phyloP scores from a whole-genome alignment of 2,888 invertebrate genomes.

The Diaperis boleti region DNA sequence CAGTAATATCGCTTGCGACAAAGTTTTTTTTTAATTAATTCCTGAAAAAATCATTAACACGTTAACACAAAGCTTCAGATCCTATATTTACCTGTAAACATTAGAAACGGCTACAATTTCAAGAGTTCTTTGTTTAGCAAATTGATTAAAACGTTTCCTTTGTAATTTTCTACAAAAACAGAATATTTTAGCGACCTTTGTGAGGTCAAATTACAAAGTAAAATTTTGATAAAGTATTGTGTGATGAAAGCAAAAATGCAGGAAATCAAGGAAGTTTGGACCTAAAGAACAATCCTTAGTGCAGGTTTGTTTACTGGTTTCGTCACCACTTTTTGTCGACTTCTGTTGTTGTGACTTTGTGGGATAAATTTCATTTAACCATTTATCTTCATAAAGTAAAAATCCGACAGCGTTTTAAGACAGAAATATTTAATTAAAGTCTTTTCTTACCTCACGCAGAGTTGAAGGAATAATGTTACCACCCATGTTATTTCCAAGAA shows the following conservation, averaged over 20 bases:
- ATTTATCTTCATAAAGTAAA: slow-evolving; percentile 24
- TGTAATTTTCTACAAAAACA: slow-evolving; percentile 30
- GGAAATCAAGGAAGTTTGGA: no score
- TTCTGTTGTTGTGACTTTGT: no score
- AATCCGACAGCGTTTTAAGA: slow-evolving; percentile 9
- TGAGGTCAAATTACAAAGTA: slow-evolving; percentile 20
- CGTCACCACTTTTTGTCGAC: no score
- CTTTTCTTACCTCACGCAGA: slow-evolving; percentile 52
- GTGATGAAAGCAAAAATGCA: not conserved
- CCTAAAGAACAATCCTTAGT: no score
- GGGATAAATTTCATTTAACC: slow-evolving; percentile 25
- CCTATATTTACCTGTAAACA: not conserved
- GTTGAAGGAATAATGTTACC: slow-evolving; percentile 72
- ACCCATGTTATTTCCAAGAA: slow-evolving; percentile 76
- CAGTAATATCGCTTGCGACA: not conserved
- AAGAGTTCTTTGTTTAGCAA: slow-evolving; percentile 3
- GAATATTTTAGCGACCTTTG: slow-evolving; percentile 31
- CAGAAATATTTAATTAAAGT: slow-evolving; percentile 29
- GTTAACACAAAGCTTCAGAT: no score
- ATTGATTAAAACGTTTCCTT: slow-evolving; percentile 36
- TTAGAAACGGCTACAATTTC: not conserved
- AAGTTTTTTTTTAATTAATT: not conserved
- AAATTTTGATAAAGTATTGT: no score
- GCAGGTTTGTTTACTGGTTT: not conserved
- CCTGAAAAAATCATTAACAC: not conserved